Evolutionary conservation across 1,140 invertebrate species (phyloP).

Genomic region (Charaxes varanes): DNA sequence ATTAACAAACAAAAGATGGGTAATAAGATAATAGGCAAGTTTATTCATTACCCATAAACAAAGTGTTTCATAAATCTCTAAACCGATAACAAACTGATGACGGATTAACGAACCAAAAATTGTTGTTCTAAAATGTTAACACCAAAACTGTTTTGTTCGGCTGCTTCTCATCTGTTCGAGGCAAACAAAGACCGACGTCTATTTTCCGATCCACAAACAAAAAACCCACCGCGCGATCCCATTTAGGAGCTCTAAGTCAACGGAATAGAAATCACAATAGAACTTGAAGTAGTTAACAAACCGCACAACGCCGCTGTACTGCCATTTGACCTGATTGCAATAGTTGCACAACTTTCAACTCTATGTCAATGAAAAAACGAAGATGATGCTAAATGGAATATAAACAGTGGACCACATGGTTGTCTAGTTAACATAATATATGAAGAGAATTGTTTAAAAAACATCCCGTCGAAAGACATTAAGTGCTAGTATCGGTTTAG

Average conservation of each 20-base stretch:
- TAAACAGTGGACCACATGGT: conserved; percentile 45
- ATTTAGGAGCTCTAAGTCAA: conserved; percentile 20
- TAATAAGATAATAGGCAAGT: conserved; percentile 14
- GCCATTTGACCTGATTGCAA: conserved; percentile 20
- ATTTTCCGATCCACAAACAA: conserved; percentile 21
- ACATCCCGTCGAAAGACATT: conserved; percentile 55
- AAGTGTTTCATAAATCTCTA: conserved; percentile 24
- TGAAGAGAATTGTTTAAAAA: conserved; percentile 53
- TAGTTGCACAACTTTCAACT: conserved; percentile 26
- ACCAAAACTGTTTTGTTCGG: conserved; percentile 43
- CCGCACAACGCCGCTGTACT: conserved; percentile 15
- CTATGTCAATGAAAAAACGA: conserved; percentile 21
- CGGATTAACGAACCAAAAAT: conserved; percentile 51
- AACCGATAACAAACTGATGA: conserved; percentile 30
- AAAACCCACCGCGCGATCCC: conserved; percentile 7
- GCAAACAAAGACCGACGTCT: conserved; percentile 41
- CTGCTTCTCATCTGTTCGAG: conserved; percentile 50
- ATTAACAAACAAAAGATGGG: conserved; percentile 1
- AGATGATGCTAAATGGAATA: conserved; percentile 22
- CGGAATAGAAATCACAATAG: conserved; percentile 25
- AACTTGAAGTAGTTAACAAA: conserved; percentile 10
- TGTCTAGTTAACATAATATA: conserved; percentile 61
- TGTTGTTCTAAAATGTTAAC: conserved; percentile 38
- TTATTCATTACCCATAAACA: conserved; percentile 26
- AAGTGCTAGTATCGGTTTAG: conserved; percentile 36